Base-by-base conservation (phyloP, 2,113 vertebrate genomes). In the Scortum barcoo region DNA sequence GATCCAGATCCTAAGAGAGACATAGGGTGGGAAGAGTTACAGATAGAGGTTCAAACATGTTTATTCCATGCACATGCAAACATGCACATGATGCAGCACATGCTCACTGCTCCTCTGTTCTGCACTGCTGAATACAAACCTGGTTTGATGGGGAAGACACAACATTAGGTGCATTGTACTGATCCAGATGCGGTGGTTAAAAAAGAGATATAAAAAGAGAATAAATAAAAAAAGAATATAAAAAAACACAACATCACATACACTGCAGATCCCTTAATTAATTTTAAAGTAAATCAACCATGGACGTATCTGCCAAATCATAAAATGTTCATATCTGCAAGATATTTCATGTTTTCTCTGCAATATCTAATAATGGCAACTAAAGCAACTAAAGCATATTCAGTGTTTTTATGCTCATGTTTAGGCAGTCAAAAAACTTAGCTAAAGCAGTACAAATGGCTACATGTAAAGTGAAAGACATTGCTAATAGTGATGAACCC, bases 101-200 rank as follows among this genome's bases (percentile, higher is more conserved):
- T 54, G 28, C 84, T n/a, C n/a, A n/a, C n/a, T 82, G 71, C 72
- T 75, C 3, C 19, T 12, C 63, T 63, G 42, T 11, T 88, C 79
- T 50, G 53, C 48, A 68, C 66, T 61, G 24, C 73, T 80, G 61
- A 70, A 80, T 48, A 53, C 30, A 81, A 73, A 76, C 36, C 65
- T 40, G 20, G 60, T 80, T 70, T 40, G 50, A 36, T n/a, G 40
- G 58, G 5, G 46, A 22, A 82, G 61, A 62, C 16, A 14, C 28
- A 30, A 12, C 50, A n/a, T 76, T 24, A 72, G 50, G 36, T 50
- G 17, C 42, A 69, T 58, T 50, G 44, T 51, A 36, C 33, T 6
- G 6, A 36, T 6, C 33, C 33, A 36, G 33, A 36, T 36, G 6
- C 6, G 33, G 33, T 36, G 33, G 33, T 36, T 36, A 3, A 36